Conservation (phyloP, 1,140 invertebrate species). For the Bombus picipes region DNA sequence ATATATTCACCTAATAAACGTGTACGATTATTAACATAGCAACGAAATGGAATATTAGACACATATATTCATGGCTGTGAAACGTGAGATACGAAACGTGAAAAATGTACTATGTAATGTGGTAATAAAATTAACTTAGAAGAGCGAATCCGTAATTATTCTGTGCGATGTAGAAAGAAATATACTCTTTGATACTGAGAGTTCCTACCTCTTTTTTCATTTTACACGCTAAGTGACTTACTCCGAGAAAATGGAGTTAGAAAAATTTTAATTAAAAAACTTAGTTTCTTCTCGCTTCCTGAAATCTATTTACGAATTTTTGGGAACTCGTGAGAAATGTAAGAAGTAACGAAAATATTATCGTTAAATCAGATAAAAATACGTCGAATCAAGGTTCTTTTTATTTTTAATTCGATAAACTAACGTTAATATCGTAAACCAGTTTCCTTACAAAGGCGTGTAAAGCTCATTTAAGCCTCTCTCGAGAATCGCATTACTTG, state of each 20-base stretch:
- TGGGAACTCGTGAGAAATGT: too few relatives aligned
- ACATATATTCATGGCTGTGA: neutral
- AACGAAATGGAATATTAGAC: too few relatives aligned
- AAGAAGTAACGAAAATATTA: too few relatives aligned
- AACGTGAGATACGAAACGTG: neutral
- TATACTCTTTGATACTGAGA: neutral
- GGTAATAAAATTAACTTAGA: neutral
- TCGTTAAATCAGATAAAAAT: too few relatives aligned
- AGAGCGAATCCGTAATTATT: slow-evolving; percentile 1
- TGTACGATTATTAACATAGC: too few relatives aligned
- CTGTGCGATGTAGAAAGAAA: neutral
- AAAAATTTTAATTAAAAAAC: neutral
- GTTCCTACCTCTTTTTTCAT: neutral
- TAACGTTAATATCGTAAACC: too few relatives aligned
- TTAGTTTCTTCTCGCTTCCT: neutral
- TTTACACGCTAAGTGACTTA: neutral
- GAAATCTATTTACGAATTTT: neutral
- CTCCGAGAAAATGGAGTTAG: neutral
- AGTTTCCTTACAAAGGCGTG: too few relatives aligned
- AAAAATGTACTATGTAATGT: neutral
- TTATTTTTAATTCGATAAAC: too few relatives aligned
- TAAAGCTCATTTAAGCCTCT: too few relatives aligned
- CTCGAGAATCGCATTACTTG: too few relatives aligned
- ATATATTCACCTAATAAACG: neutral
- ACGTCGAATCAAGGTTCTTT: too few relatives aligned